These are phyloP conservation scores for Asbolus verrucosus DNA, from an alignment of 1,140 invertebrate species.

Conservation along the genomic window DNA sequence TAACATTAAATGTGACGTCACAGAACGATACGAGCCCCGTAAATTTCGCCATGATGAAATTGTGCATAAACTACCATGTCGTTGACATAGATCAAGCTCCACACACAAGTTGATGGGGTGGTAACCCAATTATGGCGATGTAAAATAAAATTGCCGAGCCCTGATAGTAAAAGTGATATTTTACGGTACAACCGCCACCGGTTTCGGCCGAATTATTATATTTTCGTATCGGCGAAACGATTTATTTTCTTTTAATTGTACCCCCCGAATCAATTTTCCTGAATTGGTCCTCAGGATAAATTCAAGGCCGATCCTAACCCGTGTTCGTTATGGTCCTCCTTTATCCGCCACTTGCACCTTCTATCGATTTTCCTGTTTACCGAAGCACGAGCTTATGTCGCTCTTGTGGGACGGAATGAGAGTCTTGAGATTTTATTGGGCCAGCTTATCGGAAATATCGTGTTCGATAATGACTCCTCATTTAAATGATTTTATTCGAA, in stretches of 20 bases:
- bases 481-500: slow-evolving; percentile 22
- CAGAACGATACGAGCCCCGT: slow-evolving; percentile 19
- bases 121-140: slow-evolving; percentile 18
- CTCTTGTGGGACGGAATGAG: slow-evolving; percentile 34
- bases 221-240: neutral
- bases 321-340: slow-evolving; percentile 34
- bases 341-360: slow-evolving; percentile 44
- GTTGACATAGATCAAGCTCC: slow-evolving; percentile 29
- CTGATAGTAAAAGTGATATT: neutral
- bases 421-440: slow-evolving; percentile 37
- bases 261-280: slow-evolving; percentile 11
- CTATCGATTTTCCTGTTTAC: slow-evolving; percentile 43
- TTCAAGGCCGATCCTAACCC: slow-evolving; percentile 25
- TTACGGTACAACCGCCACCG: neutral
- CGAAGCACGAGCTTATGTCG: slow-evolving; percentile 30
- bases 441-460: slow-evolving; percentile 31
- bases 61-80: slow-evolving; percentile 35
- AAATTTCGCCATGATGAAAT: slow-evolving; percentile 28
- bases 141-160: slow-evolving; percentile 4
- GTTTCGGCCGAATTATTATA: neutral
- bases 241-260: slow-evolving; percentile 27
- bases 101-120: slow-evolving; percentile 24
- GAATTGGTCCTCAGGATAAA: slow-evolving; percentile 28
- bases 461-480: slow-evolving; percentile 23
- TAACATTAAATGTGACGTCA: slow-evolving; percentile 23